These are phyloP conservation scores for Solenodon paradoxus DNA, from an alignment of 2,113 vertebrate species.

Conservation along the genomic window DNA sequence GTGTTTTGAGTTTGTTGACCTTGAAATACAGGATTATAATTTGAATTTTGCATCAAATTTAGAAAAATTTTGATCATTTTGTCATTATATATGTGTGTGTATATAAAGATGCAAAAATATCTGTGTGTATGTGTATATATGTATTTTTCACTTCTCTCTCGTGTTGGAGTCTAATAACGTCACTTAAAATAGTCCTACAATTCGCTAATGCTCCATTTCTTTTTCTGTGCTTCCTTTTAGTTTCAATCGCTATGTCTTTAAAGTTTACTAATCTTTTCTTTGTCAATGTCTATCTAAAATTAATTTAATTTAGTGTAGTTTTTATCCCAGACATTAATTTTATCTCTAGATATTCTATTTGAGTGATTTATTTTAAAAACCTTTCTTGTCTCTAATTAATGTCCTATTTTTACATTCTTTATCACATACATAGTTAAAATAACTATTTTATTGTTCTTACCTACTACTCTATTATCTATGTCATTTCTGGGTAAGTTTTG, in stretches of 20 bases:
- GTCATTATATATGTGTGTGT: too few relatives aligned
- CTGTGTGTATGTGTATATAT: too few relatives aligned
- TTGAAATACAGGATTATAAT: neutral
- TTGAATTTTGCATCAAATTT: neutral
- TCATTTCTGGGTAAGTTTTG: neutral
- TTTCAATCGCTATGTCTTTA: neutral
- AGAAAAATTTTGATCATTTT: neutral
- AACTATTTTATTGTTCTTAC: neutral
- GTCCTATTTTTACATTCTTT: neutral
- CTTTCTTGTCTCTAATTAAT: neutral
- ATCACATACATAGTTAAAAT: neutral
- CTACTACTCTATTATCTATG: neutral
- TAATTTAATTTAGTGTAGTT: neutral
- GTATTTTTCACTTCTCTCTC: neutral
- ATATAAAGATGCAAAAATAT: too few relatives aligned
- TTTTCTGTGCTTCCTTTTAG: neutral
- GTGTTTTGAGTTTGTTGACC: neutral
- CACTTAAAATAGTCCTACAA: neutral
- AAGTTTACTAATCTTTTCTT: neutral
- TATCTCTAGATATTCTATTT: neutral
- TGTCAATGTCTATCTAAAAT: neutral
- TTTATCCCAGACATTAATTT: neutral
- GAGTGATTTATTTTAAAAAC: neutral
- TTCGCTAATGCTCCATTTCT: neutral
- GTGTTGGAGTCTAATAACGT: neutral